A percentile compares a stretch with the other conserved stretches of the same genome.
Evolutionary conservation across 2,797 vertebrate species (phyloP).

Genomic region (Hemitrygon akajei): DNA sequence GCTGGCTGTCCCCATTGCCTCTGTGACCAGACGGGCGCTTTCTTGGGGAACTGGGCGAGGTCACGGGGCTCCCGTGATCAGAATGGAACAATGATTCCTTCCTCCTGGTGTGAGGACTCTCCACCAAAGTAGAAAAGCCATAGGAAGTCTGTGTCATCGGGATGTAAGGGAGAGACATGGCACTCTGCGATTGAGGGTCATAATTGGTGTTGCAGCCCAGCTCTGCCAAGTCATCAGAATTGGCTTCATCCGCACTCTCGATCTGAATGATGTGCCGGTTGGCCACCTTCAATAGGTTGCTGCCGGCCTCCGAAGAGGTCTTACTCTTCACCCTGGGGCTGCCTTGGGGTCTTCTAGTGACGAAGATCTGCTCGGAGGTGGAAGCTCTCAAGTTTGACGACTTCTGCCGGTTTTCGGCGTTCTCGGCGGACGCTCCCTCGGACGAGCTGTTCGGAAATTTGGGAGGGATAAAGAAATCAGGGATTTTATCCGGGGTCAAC

Average conservation of each 20-base stretch:
- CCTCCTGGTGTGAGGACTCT: constrained; percentile 90
- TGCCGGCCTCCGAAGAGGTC: constrained; percentile 72
- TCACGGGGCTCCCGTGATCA: constrained; percentile 76
- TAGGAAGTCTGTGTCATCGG: constrained; percentile 93
- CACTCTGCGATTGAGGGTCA: constrained; percentile 81
- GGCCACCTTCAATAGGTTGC: constrained; percentile 68
- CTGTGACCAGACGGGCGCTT: constrained; percentile 52
- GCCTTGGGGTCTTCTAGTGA: constrained; percentile 62
- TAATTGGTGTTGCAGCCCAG: constrained; percentile 64
- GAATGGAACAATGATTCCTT: constrained; percentile 93
- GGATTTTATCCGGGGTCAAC: constrained; percentile 93
- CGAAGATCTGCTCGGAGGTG: constrained; percentile 67
- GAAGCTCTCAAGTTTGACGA: constrained; percentile 61
- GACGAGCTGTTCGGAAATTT: constrained; percentile 72
- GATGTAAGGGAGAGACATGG: constrained; percentile 85
- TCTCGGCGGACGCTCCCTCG: constrained; percentile 52
- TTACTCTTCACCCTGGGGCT: constrained; percentile 71
- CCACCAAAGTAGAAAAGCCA: constrained; percentile 81
- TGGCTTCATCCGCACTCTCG: constrained; percentile 82
- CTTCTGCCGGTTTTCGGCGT: constrained; percentile 48
- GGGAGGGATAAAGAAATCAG: constrained; percentile 92
- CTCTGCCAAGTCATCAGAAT: constrained; percentile 51
- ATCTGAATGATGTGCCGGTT: constrained; percentile 92
- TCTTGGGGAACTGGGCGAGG: constrained; percentile 65
- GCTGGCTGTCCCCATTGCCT: constrained; percentile 55